Percentiles rank a stretch among this genome's conserved stretches.
These are phyloP conservation scores for Mustela nigripes DNA, from an alignment of 2,113 vertebrate genomes.

Conservation along the genomic window DNA sequence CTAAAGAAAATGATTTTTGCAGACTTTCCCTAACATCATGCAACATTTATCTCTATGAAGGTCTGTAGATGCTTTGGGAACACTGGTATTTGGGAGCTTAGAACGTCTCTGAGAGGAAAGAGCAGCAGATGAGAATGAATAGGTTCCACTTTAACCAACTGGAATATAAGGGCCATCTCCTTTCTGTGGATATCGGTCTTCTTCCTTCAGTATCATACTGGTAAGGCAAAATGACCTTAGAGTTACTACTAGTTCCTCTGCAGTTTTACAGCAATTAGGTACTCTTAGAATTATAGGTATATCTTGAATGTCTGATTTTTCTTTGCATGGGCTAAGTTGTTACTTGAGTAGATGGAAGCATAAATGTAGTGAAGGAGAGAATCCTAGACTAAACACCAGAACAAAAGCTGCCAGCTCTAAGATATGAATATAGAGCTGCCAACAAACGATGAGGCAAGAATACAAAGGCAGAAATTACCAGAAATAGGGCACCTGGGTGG, in stretches of 20 bases:
- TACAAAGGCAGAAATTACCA: background rate
- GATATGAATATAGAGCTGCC: background rate
- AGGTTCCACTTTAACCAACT: background rate
- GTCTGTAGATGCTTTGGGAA: background rate
- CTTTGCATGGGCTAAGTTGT: background rate
- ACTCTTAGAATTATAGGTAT: background rate
- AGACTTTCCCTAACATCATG: constrained; percentile 11
- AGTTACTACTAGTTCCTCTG: background rate
- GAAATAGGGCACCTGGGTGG: background rate
- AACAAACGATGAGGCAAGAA: background rate
- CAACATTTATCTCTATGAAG: background rate
- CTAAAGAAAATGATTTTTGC: constrained; percentile 38
- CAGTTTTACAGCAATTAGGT: constrained; percentile 7
- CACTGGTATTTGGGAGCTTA: background rate
- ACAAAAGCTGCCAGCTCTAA: background rate
- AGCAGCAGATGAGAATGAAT: constrained; percentile 3
- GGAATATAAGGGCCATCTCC: background rate
- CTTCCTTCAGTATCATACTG: background rate
- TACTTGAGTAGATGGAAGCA: background rate
- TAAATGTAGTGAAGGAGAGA: background rate
- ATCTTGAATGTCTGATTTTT: background rate
- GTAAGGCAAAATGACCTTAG: constrained; percentile 6
- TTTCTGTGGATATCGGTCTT: background rate
- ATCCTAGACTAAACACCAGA: background rate
- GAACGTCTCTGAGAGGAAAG: background rate